These are phyloP conservation scores for Magallana angulata DNA, from an alignment of 1,140 invertebrate species.

Conservation along the genomic window DNA sequence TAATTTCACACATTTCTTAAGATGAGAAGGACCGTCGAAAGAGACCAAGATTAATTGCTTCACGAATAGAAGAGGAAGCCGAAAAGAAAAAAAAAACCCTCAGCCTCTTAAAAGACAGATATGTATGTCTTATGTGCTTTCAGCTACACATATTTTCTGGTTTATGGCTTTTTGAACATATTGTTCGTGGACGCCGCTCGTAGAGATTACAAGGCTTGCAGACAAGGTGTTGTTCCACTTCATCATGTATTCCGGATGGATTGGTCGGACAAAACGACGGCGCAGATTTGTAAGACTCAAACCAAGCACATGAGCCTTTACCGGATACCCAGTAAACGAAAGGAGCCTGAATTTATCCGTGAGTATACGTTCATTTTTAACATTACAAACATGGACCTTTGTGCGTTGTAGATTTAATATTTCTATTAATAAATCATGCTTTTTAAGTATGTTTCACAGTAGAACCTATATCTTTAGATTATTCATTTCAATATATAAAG, in stretches of 20 bases:
- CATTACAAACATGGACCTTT: too few relatives aligned
- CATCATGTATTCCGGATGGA: background rate
- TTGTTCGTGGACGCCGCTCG: background rate
- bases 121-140: background rate
- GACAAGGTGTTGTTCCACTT: background rate
- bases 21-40: background rate
- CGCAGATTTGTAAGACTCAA: background rate
- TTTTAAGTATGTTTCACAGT: too few relatives aligned
- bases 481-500: too few relatives aligned
- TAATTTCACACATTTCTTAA: slow-evolving; percentile 5
- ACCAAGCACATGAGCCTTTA: background rate
- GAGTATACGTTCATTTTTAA: background rate
- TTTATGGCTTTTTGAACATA: slow-evolving; percentile 23
- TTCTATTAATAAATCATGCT: too few relatives aligned
- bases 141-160: background rate
- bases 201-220: background rate
- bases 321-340: background rate
- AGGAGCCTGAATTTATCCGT: background rate
- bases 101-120: background rate
- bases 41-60: background rate
- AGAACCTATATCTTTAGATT: too few relatives aligned
- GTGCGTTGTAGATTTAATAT: too few relatives aligned
- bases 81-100: background rate
- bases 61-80: background rate
- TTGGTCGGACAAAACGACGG: background rate